Percentiles rank a stretch among this genome's conserved stretches.
Evolutionary conservation across 2,113 vertebrate species (phyloP).

Genomic region (Phyllostomus discolor): DNA sequence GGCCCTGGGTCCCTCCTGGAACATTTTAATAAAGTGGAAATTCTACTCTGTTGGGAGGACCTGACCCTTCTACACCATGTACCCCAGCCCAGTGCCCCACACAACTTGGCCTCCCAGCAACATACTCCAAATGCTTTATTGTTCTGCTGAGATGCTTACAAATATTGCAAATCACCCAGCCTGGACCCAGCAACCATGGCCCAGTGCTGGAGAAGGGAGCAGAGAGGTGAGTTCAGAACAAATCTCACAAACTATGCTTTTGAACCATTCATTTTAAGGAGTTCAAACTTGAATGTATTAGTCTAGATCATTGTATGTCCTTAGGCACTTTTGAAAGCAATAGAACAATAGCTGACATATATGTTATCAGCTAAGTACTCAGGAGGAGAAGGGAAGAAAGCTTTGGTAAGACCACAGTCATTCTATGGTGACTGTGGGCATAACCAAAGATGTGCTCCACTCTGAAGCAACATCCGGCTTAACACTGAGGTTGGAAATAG

Average conservation of each 20-base stretch:
- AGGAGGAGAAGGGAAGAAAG: not conserved
- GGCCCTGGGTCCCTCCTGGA: not conserved
- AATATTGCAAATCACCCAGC: constrained; percentile 63
- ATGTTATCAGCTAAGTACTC: not conserved
- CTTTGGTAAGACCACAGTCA: not conserved
- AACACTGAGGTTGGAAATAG: not conserved
- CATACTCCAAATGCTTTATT: constrained; percentile 73
- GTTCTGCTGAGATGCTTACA: constrained; percentile 66
- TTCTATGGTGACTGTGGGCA: not conserved
- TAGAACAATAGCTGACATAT: not conserved
- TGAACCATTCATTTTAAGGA: not conserved
- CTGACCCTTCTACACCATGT: accelerated
- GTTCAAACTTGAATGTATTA: not conserved
- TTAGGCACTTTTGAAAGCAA: not conserved
- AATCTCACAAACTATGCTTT: not conserved
- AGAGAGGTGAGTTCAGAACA: too few species aligned
- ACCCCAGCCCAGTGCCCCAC: not conserved
- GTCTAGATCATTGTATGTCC: not conserved
- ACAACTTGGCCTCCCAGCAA: not conserved
- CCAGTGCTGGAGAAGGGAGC: not conserved
- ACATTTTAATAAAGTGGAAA: not conserved
- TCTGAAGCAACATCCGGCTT: not conserved
- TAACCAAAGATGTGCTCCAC: not conserved
- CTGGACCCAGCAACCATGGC: not conserved
- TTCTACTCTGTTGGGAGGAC: not conserved